Evolutionary conservation across 2,113 vertebrate species (phyloP).

Genomic region (Pseudorasbora parva): DNA sequence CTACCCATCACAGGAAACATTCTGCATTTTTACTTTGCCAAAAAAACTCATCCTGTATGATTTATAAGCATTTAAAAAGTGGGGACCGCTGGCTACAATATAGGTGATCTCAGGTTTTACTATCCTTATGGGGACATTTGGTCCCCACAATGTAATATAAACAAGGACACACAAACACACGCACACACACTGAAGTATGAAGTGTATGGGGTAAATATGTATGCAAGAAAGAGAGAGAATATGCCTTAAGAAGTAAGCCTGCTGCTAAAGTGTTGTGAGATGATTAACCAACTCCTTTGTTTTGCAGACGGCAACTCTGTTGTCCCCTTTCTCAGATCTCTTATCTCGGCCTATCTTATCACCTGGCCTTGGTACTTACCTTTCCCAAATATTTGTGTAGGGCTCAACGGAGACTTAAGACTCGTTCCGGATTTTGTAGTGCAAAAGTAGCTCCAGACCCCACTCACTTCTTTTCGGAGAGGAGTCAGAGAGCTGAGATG

Average conservation of each 20-base stretch:
- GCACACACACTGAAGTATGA: too few species aligned
- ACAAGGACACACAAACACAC: too few species aligned
- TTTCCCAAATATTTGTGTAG: conserved; percentile 68
- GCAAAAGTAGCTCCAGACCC: conserved; percentile 62
- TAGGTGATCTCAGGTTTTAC: too few species aligned
- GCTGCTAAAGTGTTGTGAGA: conserved; percentile 56
- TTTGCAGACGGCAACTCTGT: conserved; percentile 56
- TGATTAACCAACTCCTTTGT: conserved; percentile 67
- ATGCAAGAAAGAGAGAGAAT: conserved; percentile 24
- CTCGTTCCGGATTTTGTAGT: conserved; percentile 65
- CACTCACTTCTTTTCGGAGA: conserved; percentile 57
- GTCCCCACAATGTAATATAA: too few species aligned
- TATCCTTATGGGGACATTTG: too few species aligned
- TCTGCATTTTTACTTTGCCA: too few species aligned
- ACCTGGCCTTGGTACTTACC: conserved; percentile 63
- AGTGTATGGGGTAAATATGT: neutral
- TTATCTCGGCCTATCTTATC: conserved; percentile 64
- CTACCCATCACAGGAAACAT: too few species aligned
- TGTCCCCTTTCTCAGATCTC: conserved; percentile 61
- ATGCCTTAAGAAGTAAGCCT: conserved; percentile 52
- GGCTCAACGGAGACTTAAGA: conserved; percentile 61
- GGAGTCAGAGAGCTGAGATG: conserved; percentile 63
- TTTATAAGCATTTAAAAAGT: too few species aligned
- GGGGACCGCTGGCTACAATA: too few species aligned
- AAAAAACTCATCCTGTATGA: too few species aligned